Evolutionary conservation across 1,140 invertebrate species (phyloP), one percentile per base, ranked within the genome.

Genomic region (Saccostrea cuccullata): DNA sequence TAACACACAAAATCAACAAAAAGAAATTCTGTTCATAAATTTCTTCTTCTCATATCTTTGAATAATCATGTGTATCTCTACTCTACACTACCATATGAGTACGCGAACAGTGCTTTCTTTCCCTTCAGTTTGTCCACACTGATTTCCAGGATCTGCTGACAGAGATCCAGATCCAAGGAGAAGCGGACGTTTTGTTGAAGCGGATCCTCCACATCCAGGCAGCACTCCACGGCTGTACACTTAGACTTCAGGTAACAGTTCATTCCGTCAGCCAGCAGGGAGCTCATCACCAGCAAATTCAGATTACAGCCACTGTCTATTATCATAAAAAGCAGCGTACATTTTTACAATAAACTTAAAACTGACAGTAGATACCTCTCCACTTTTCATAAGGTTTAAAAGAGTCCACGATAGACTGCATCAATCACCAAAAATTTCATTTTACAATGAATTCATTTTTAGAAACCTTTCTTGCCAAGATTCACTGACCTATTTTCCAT

Each of bases 221-320:
- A 87, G 56, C 86, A 87, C 3, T 87, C 77, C 40, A 87, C 55
- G 9, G 55, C 86, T 40, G 86, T 84, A 64, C 86, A 87, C 73
- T 87, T 77, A 40, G 55, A 13, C 6, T 23, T 17, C 56, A 87
- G 82, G 70, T 83, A 30, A 87, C 86, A 87, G 84, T 30, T 85
- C 17, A 85, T 85, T 30, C 30, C 17, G 13, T 58, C 26, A 23
- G 23, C 6, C 23, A 20, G 47, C 0, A 85, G 15, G 17, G 17
- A n/a, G 26, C 47, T 58, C 55, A 85, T 60, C 47, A 36, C 26
- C 82, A 84, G 47, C 40, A 84, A 84, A 84, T 55, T 84, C 82
- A 84, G 55, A 55, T 47, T 56, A 55, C 55, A 84, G 0, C n/a
- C 17, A 84, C 55, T 55, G 82, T 84, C 40, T 84, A 20, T 20